Percentiles rank a stretch among this genome's conserved stretches.
Evolutionary conservation across 2,888 invertebrate genomes (phyloP).

Genomic region (Nesidiocoris tenuis): DNA sequence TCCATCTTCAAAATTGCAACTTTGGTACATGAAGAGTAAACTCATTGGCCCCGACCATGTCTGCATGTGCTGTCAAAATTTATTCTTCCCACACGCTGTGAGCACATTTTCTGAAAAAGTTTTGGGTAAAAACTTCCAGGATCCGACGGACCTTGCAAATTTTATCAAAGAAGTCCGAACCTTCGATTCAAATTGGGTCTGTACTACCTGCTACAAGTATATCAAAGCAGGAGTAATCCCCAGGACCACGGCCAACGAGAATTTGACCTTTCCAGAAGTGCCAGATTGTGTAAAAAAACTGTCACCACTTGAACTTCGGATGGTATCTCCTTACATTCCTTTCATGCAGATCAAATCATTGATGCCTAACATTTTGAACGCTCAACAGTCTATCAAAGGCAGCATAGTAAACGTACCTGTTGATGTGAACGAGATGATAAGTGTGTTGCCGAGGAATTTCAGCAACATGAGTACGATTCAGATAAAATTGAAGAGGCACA

Average conservation of each 20-base stretch:
- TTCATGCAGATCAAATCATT: slow-evolving; percentile 37
- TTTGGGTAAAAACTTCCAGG: too few species aligned
- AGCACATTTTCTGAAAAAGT: too few species aligned
- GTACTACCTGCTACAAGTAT: not conserved
- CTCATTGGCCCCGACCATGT: not conserved
- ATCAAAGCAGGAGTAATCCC: not conserved
- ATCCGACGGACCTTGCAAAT: not conserved
- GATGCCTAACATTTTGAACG: not conserved
- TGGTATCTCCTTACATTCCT: slow-evolving; percentile 36
- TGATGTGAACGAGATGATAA: slow-evolving; percentile 4
- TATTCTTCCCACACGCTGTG: not conserved
- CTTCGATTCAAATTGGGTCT: not conserved
- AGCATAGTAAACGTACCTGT: slow-evolving; percentile 20
- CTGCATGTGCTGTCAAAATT: not conserved
- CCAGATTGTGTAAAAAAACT: slow-evolving; percentile 22
- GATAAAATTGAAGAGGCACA: slow-evolving; percentile 16
- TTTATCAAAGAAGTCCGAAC: not conserved
- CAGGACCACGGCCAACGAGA: slow-evolving; percentile 1
- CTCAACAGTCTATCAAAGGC: slow-evolving; percentile 6
- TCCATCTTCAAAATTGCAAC: not conserved
- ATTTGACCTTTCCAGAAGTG: slow-evolving; percentile 22
- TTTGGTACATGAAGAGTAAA: not conserved
- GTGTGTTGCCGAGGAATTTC: not conserved
- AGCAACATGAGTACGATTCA: slow-evolving; percentile 16
- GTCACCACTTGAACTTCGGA: slow-evolving; percentile 37